Conservation (phyloP, 2,797 vertebrate species). For the Phaenicophaeus curvirostris region DNA sequence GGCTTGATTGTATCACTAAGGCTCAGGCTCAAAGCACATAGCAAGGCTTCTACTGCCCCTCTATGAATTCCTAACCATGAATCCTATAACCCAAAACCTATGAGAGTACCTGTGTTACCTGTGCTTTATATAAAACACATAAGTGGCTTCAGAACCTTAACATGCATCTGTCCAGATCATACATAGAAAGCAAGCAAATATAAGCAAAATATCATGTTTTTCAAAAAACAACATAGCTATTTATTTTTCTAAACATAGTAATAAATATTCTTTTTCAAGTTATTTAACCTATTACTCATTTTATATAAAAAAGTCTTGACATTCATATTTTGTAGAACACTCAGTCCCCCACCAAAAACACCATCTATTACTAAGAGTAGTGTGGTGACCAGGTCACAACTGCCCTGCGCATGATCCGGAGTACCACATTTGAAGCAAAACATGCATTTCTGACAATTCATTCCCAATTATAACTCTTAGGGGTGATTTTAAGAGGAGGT, state of each 20-base stretch:
- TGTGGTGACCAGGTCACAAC: not conserved
- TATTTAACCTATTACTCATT: not conserved
- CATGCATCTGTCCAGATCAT: not conserved
- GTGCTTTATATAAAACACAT: not conserved
- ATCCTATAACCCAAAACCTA: not conserved
- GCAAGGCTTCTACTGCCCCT: not conserved
- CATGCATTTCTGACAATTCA: accelerated
- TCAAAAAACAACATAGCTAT: not conserved
- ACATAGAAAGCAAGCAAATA: not conserved
- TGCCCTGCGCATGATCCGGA: not conserved
- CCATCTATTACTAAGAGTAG: not conserved
- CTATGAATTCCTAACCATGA: not conserved
- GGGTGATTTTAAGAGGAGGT: not conserved
- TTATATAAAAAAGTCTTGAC: not conserved
- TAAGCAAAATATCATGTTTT: not conserved
- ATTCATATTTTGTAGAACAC: not conserved
- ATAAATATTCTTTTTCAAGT: not conserved
- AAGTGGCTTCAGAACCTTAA: not conserved
- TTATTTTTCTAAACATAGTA: not conserved
- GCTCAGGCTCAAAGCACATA: not conserved
- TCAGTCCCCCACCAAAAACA: not conserved
- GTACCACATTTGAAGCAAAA: not conserved
- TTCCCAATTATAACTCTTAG: not conserved
- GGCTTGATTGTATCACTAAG: too few species aligned
- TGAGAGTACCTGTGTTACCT: not conserved